Conservation (phyloP, 2,888 invertebrate species). For the Arenicola marina region DNA sequence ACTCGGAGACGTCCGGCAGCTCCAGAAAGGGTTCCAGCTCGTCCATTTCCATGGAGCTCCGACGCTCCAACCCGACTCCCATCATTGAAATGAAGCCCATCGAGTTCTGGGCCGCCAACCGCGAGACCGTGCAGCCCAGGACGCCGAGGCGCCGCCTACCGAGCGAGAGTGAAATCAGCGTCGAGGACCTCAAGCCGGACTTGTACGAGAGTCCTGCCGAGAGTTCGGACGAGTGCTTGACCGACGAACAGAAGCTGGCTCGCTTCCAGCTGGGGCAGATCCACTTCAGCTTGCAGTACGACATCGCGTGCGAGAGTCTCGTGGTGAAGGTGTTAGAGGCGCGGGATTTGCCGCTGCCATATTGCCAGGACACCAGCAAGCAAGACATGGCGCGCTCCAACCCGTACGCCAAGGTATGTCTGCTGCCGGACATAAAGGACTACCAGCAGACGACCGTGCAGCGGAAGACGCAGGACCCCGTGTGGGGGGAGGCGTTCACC, state of each 20-base stretch:
- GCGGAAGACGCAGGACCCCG: constrained; percentile 62
- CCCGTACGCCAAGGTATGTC: constrained; percentile 60
- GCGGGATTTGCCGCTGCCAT: constrained; percentile 59
- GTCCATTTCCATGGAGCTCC: constrained; percentile 45
- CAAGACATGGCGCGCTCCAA: constrained; percentile 63
- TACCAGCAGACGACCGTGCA: constrained; percentile 62
- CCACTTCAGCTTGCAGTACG: constrained; percentile 60
- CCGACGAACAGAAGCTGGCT: constrained; percentile 56
- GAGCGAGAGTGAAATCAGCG: constrained; percentile 58
- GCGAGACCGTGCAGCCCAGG: constrained; percentile 57
- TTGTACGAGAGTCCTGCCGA: constrained; percentile 44
- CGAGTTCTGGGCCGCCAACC: constrained; percentile 61
- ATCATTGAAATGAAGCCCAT: constrained; percentile 62
- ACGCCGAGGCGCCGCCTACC: constrained; percentile 42
- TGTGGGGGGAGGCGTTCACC: constrained; percentile 62
- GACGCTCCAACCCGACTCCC: constrained; percentile 48
- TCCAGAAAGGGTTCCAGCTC: constrained; percentile 24
- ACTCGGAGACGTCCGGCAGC: constrained; percentile 40
- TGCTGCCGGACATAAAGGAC: constrained; percentile 62
- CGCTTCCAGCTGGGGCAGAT: constrained; percentile 34
- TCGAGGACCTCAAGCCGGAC: constrained; percentile 59
- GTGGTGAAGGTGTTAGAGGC: constrained; percentile 62
- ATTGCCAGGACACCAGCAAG: constrained; percentile 48
- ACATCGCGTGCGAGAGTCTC: constrained; percentile 51
- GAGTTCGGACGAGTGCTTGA: constrained; percentile 43